Evolutionary conservation across 2,888 invertebrate genomes (phyloP).

Genomic region (Cantharis flavilabris): DNA sequence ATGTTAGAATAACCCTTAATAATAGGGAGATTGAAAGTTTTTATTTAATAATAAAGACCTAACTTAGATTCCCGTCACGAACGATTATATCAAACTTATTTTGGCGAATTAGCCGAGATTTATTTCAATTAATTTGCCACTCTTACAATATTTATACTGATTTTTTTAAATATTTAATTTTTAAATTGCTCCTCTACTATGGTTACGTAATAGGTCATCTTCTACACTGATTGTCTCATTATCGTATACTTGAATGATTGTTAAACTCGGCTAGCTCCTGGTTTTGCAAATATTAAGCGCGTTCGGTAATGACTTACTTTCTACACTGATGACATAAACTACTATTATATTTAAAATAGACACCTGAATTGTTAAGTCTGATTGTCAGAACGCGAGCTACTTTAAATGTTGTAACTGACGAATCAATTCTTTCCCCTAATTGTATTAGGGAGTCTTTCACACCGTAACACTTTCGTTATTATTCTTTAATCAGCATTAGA

Average conservation of each 20-base stretch:
- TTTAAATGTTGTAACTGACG: background rate
- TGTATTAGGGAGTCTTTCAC: background rate
- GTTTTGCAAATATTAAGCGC: too few species aligned
- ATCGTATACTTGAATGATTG: too few species aligned
- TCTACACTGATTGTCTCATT: too few species aligned
- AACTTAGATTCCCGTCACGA: conserved; percentile 48
- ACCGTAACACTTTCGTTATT: conserved; percentile 12
- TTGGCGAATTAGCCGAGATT: conserved; percentile 33
- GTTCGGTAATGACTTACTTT: too few species aligned
- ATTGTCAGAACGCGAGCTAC: background rate
- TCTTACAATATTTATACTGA: background rate
- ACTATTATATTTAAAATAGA: background rate
- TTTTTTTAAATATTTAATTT: background rate
- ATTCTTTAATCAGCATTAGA: conserved; percentile 30
- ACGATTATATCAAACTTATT: conserved; percentile 43
- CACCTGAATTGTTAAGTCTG: conserved; percentile 19
- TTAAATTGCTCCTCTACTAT: background rate
- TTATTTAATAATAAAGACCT: conserved; percentile 49
- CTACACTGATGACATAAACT: too few species aligned
- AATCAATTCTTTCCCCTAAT: background rate
- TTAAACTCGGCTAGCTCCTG: too few species aligned
- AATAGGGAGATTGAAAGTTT: conserved; percentile 22
- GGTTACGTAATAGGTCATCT: too few species aligned
- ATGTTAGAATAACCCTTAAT: conserved; percentile 39
- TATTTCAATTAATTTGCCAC: background rate